Base-by-base conservation (phyloP, 2,113 vertebrate species). In the Euleptes europaea region DNA sequence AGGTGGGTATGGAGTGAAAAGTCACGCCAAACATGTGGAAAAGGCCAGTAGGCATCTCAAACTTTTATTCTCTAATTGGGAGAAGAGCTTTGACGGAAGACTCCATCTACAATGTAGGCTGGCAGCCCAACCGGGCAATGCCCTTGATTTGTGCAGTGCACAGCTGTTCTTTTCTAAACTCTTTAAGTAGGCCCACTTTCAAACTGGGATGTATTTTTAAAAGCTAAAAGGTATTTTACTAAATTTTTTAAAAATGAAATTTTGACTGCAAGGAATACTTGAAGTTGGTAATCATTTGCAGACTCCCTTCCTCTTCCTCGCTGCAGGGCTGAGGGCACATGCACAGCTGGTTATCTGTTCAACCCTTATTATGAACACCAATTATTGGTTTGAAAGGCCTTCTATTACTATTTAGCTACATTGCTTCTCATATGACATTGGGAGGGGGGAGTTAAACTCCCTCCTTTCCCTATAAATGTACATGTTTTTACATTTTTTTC, bases 1-100 rank as follows among this genome's bases (percentile, higher is more conserved):
- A 95, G 90, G 84, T 90, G 90, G 90, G 92, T 92, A 94, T 95
- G 89, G 92, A 94, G 93, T 94, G 93, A 96, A 94, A 94, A 95
- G 95, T 95, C 95, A 94, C 72, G 83, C 90, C 91, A 95, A 94
- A 95, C 86, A 92, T 86, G 89, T 91, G 92, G 94, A 91, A 96
- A 93, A 93, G 92, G 91, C 91, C 94, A 94, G 90, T 94, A 93
- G 92, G 90, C 86, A 89, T 81, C 92, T 92, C 94, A 95, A 92
- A 91, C 95, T 96, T 57, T 96, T 96, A 87, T 95, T 95, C 93
- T 95, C 94, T 97, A 96, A 96, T 96, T 96, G 93, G 95, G 90
- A 94, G 94, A 95, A 94, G 92, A 94, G 94, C 93, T 95, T 95
- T 95, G 93, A 91, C 92, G 93, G 90, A 94, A 96, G 94, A 93